phyloP scores from a whole-genome alignment of 2,888 invertebrate species.

The Caenorhabditis drosophilae region DNA sequence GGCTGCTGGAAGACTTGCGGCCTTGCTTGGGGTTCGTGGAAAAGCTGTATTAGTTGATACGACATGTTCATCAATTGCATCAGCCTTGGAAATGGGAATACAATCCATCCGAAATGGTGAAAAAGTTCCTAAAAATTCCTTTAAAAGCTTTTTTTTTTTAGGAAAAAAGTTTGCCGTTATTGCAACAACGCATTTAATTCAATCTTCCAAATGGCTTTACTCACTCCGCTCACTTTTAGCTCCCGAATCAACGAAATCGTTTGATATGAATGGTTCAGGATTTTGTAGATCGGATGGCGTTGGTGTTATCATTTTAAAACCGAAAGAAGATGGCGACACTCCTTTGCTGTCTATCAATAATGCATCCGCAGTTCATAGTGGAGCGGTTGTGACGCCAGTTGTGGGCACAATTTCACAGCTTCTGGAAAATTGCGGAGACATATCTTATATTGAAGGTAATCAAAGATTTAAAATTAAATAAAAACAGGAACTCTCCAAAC shows the following conservation, averaged over 20 bases:
- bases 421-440: constrained; percentile 30
- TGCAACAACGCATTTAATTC: constrained; percentile 42
- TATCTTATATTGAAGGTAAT: constrained; percentile 34
- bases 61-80: constrained; percentile 50
- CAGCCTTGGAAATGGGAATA: constrained; percentile 46
- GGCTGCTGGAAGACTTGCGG: constrained; percentile 43
- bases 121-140: too few relatives aligned
- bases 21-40: constrained; percentile 44
- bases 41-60: constrained; percentile 46
- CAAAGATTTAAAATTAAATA: constrained; percentile 5
- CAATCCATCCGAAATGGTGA: constrained; percentile 31
- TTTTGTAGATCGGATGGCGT: constrained; percentile 45
- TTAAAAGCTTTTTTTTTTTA: neutral
- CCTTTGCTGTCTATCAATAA: constrained; percentile 13
- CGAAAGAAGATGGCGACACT: constrained; percentile 6
- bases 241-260: constrained; percentile 40
- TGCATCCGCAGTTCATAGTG: constrained; percentile 35
- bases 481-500: too few relatives aligned
- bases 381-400: constrained; percentile 47
- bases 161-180: constrained; percentile 39
- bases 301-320: constrained; percentile 43
- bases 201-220: constrained; percentile 37
- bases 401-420: constrained; percentile 37
- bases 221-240: constrained; percentile 35
- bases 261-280: constrained; percentile 35